Evolutionary conservation across 2,888 invertebrate genomes (phyloP).

Genomic region (Orthosia cruda): DNA sequence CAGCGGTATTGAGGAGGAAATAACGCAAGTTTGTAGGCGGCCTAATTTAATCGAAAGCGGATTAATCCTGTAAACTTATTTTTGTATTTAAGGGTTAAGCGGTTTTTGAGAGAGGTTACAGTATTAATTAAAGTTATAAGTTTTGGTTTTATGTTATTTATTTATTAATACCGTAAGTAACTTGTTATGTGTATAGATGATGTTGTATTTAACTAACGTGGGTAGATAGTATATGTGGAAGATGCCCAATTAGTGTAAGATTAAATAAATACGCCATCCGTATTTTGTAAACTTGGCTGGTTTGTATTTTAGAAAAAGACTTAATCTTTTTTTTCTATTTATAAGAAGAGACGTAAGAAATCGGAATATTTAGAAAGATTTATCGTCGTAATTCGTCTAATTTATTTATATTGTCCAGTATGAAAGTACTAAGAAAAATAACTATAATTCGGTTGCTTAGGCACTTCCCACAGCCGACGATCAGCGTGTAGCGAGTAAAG

Average conservation of each 20-base stretch:
- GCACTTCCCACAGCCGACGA: no score
- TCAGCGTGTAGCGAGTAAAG: no score
- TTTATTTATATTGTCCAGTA: no score
- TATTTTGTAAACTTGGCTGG: not conserved
- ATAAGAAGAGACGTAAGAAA: no score
- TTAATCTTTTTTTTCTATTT: not conserved
- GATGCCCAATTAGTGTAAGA: not conserved
- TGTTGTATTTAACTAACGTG: not conserved
- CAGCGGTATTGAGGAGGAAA: slow-evolving; percentile 46
- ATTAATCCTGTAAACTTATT: slow-evolving; percentile 35
- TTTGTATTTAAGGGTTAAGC: slow-evolving; percentile 27
- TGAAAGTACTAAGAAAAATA: no score
- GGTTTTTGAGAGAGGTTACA: slow-evolving; percentile 4
- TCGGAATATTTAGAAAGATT: no score
- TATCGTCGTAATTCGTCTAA: no score
- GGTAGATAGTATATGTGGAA: not conserved
- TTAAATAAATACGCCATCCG: not conserved
- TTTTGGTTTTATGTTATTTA: not conserved
- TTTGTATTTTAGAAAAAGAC: not conserved
- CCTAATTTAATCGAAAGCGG: slow-evolving; percentile 43
- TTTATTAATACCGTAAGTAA: not conserved
- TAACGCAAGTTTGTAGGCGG: slow-evolving; percentile 40
- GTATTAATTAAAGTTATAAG: slow-evolving; percentile 29
- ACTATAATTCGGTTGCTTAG: no score
- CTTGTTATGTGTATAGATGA: not conserved